Evolutionary conservation across 2,888 invertebrate species (phyloP).

Genomic region (Thereva nobilitata): DNA sequence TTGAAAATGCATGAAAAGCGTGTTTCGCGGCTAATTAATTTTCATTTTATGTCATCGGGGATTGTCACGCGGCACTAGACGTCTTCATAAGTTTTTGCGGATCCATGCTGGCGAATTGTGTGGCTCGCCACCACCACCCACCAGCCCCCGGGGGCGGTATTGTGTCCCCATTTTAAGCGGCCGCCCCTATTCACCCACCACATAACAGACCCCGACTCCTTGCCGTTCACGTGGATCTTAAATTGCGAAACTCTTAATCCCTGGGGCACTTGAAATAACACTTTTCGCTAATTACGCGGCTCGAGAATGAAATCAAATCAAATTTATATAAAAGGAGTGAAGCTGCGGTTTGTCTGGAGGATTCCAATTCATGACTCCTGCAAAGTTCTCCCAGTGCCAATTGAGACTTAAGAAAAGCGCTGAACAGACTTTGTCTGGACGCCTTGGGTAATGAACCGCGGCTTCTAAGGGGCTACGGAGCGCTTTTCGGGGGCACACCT

Average conservation of each 20-base stretch:
- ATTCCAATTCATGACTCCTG: not conserved
- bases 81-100: not conserved
- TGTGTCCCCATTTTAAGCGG: not conserved
- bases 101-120: no score
- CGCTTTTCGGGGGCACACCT: no score
- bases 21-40: slow-evolving; percentile 39
- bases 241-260: not conserved
- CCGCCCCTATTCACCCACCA: not conserved
- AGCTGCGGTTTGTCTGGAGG: slow-evolving; percentile 7
- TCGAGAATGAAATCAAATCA: slow-evolving; percentile 20
- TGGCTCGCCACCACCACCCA: no score
- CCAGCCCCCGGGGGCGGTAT: not conserved
- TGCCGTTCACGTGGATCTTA: slow-evolving; percentile 8
- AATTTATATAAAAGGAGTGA: slow-evolving; percentile 17
- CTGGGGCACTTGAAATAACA: slow-evolving; percentile 20
- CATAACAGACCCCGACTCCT: not conserved
- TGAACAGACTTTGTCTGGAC: no score
- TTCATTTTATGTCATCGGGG: slow-evolving; percentile 36
- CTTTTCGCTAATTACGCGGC: slow-evolving; percentile 20
- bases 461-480: no score
- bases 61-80: not conserved
- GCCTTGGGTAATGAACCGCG: no score
- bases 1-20: slow-evolving; percentile 37
- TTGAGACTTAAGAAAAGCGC: slow-evolving; percentile 5
- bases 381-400: slow-evolving; percentile 9